Evolutionary conservation across 2,888 invertebrate species (phyloP).

Genomic region (Hydroisotoma schaefferi): DNA sequence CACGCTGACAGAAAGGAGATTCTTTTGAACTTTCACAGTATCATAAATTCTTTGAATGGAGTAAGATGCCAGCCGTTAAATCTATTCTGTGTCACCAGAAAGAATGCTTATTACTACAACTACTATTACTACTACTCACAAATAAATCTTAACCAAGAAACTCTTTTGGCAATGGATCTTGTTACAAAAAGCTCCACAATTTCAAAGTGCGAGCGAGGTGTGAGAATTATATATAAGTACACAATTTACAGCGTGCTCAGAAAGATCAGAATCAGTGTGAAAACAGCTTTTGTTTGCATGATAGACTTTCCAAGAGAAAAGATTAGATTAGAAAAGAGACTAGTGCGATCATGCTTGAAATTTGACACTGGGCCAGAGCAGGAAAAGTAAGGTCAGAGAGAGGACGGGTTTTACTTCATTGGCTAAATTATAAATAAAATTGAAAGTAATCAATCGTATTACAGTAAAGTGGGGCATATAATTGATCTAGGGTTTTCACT

Average conservation of each 20-base stretch:
- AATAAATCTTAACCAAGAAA: not conserved
- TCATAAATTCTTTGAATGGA: slow-evolving; percentile 2
- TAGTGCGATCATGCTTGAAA: not conserved
- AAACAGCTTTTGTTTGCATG: slow-evolving; percentile 22
- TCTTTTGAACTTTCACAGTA: slow-evolving; percentile 1
- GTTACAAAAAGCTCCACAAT: not conserved
- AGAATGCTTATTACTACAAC: not conserved
- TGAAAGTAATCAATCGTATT: too few relatives aligned
- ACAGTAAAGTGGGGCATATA: too few relatives aligned
- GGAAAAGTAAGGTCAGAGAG: too few relatives aligned
- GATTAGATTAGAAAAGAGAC: not conserved
- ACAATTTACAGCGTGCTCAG: slow-evolving; percentile 10
- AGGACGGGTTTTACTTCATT: too few relatives aligned
- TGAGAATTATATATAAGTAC: not conserved
- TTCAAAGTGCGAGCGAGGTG: not conserved
- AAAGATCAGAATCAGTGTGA: slow-evolving; percentile 27
- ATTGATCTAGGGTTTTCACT: too few relatives aligned
- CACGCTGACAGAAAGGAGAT: slow-evolving; percentile 2
- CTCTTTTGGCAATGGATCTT: not conserved
- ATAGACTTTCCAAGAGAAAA: not conserved
- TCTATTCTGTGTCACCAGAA: not conserved
- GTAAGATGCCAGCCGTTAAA: slow-evolving; percentile 6
- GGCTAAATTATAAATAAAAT: too few relatives aligned
- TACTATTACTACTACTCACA: slow-evolving; percentile 1
- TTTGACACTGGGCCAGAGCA: not conserved